Percentiles rank a stretch among this genome's conserved stretches.
Evolutionary conservation across 2,797 vertebrate genomes (phyloP).

Genomic region (Selene dorsalis): DNA sequence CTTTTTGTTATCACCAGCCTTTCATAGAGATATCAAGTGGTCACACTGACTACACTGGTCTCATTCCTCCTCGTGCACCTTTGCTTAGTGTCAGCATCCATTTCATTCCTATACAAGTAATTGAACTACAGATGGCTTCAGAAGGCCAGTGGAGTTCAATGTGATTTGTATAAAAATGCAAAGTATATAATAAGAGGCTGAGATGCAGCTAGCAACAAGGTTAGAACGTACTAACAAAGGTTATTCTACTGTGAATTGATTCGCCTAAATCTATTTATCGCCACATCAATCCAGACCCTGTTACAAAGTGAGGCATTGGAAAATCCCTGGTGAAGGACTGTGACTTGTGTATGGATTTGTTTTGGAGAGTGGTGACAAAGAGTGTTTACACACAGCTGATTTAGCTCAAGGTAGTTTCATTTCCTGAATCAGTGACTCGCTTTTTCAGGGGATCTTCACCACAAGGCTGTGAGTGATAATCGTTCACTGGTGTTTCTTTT

Average conservation of each 20-base stretch:
- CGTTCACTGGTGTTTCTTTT: constrained; percentile 8
- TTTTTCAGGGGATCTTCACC: constrained; percentile 43
- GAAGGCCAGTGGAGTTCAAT: constrained; percentile 54
- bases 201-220: constrained; percentile 35
- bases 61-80: constrained; percentile 13
- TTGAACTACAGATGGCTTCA: constrained; percentile 36
- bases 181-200: constrained; percentile 48
- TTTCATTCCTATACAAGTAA: constrained; percentile 39
- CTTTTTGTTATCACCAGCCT: neutral
- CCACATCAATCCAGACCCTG: constrained; percentile 29
- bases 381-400: constrained; percentile 57
- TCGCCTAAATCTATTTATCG: constrained; percentile 69
- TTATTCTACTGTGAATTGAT: constrained; percentile 64
- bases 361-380: constrained; percentile 52
- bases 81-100: constrained; percentile 38
- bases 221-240: constrained; percentile 47
- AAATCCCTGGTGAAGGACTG: constrained; percentile 47
- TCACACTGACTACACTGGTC: constrained; percentile 23
- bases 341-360: constrained; percentile 61
- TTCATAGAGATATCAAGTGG: constrained; percentile 17
- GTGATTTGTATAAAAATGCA: constrained; percentile 66
- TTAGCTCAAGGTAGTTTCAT: constrained; percentile 71
- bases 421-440: constrained; percentile 71
- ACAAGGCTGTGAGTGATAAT: constrained; percentile 50
- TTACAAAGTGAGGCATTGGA: constrained; percentile 48